Base-by-base conservation (phyloP, 2,888 invertebrate species). In the Apodemia mormo region DNA sequence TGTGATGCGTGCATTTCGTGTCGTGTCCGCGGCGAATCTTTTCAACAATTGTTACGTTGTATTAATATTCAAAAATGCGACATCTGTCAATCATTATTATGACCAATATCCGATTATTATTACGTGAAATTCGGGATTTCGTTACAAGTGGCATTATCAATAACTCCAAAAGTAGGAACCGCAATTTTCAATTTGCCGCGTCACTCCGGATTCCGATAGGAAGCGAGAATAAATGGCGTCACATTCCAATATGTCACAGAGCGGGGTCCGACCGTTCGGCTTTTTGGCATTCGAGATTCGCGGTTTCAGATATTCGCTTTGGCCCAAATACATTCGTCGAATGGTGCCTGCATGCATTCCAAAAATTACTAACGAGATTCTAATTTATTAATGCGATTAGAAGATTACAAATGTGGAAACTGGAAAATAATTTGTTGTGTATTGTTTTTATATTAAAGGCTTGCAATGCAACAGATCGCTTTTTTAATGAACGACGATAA, bases 181-280 rank as follows among this genome's bases (percentile, higher is more conserved):
- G 88, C 89, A 88, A 91, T 92, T 90, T 92, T 89, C 92, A 92
- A 92, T 92, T 92, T 91, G 89, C 87, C 90, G 88, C 87, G 88
- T 92, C 92, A 92, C 90, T 89, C 92, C 92, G 93, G 92, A 93
- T 92, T 92, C 92, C 92, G 91, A 92, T 92, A 92, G 93, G 93
- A 92, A 91, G 85, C 87, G 88, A 83, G 88, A 87, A 93, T 92
- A 92, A 93, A 93, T 93, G 92, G 92, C 91, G 92, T 90, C 93
- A 86, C 92, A 92, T 92, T 90, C 93, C 93, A 89, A 93, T 93
- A 92, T 92, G 93, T 92, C 93, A 92, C 91, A 82, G 86, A 84
- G 85, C 86, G 85, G 82, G 85, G 82, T 77, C 81, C 85, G 84
- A 85, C 85, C 83, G 87, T 89, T 90, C 87, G 88, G 90, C 88